Conservation (phyloP, 2,113 vertebrate genomes). For the Tringa solitaria region DNA sequence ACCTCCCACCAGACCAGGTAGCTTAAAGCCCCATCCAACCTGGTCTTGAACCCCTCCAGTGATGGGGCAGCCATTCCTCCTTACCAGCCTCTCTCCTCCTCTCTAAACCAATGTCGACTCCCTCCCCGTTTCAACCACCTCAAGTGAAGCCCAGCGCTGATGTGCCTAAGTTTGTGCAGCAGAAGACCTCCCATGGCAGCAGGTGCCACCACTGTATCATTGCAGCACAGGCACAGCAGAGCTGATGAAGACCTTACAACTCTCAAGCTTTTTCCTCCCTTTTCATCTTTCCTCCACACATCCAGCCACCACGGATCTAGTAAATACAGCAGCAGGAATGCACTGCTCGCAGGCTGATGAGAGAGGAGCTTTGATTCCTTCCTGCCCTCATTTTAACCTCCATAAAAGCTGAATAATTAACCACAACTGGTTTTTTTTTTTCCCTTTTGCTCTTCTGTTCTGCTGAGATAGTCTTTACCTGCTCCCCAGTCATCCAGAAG, state of each 20-base stretch:
- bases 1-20: too few relatives aligned
- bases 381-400: not conserved
- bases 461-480: not conserved
- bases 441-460: not conserved
- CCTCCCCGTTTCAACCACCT: not conserved
- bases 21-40: too few relatives aligned
- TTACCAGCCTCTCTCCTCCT: not conserved
- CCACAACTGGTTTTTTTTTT: not conserved
- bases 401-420: not conserved
- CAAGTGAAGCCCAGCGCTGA: not conserved
- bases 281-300: not conserved
- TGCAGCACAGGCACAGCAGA: not conserved
- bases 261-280: not conserved
- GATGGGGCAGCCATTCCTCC: too few relatives aligned
- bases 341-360: not conserved
- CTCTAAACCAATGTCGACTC: not conserved
- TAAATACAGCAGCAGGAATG: fast-evolving
- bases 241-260: not conserved
- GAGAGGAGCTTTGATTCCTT: not conserved
- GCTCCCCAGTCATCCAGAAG: not conserved
- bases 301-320: fast-evolving
- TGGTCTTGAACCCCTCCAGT: too few relatives aligned
- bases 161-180: fast-evolving
- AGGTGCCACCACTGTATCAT: not conserved
- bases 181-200: not conserved